phyloP scores from a whole-genome alignment of 2,113 vertebrate species.

The Craseonycteris thonglongyai region DNA sequence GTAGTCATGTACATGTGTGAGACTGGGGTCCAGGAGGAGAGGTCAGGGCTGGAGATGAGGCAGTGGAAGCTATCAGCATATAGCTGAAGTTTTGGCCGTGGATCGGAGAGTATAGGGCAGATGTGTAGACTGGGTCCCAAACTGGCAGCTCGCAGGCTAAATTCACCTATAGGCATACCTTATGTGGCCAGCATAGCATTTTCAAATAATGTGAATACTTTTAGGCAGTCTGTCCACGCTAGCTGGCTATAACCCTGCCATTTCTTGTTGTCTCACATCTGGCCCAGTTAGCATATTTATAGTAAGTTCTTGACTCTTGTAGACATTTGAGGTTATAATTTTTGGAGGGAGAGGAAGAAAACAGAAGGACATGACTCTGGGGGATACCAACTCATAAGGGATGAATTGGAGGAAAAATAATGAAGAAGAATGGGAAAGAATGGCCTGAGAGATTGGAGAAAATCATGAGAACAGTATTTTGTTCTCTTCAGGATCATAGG shows the following conservation, averaged over 20 bases:
- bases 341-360: constrained; percentile 10
- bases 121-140: neutral
- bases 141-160: neutral
- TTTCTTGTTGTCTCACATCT: neutral
- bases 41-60: neutral
- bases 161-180: neutral
- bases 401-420: neutral
- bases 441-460: neutral
- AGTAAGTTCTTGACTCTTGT: neutral
- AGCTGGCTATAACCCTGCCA: neutral
- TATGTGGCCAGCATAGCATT: neutral
- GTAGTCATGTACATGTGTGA: neutral
- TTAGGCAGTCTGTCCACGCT: neutral
- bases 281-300: neutral
- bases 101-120: neutral
- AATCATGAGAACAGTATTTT: neutral
- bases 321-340: neutral
- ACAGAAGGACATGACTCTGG: neutral
- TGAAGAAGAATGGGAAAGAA: neutral
- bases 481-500: neutral
- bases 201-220: neutral
- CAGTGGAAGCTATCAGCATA: neutral
- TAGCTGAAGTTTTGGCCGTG: neutral
- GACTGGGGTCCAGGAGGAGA: neutral
- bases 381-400: neutral